Conservation (phyloP, 2,888 invertebrate genomes). For the Napeogenes sylphis region DNA sequence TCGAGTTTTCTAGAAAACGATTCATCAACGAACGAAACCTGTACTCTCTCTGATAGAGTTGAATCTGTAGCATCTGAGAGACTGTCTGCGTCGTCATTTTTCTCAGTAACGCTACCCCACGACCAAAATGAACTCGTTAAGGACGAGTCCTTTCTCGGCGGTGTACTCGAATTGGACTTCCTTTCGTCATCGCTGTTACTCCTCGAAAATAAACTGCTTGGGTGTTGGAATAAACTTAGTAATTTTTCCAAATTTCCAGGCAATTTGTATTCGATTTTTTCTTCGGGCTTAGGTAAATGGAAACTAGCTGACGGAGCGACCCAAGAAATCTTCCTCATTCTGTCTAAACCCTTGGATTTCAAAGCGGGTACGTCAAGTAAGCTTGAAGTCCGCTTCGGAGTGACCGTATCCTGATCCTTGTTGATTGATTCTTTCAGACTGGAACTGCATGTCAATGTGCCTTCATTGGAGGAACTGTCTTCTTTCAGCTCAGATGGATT, state of each 20-base stretch:
- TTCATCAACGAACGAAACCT: slow-evolving; percentile 69
- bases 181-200: slow-evolving; percentile 60
- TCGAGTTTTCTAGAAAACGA: slow-evolving; percentile 68
- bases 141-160: slow-evolving; percentile 67
- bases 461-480: slow-evolving; percentile 70
- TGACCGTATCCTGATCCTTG: slow-evolving; percentile 54
- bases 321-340: slow-evolving; percentile 80
- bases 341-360: slow-evolving; percentile 60
- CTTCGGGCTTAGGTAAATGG: slow-evolving; percentile 59
- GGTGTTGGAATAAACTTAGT: slow-evolving; percentile 81
- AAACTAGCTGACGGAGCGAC: slow-evolving; percentile 73
- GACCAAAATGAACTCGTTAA: slow-evolving; percentile 71
- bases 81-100: slow-evolving; percentile 50
- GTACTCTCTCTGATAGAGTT: slow-evolving; percentile 67
- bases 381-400: slow-evolving; percentile 65
- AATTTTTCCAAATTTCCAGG: slow-evolving; percentile 81
- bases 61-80: slow-evolving; percentile 67
- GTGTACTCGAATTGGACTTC: slow-evolving; percentile 60
- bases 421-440: slow-evolving; percentile 59
- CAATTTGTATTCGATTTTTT: slow-evolving; percentile 56
- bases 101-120: slow-evolving; percentile 63
- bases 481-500: slow-evolving; percentile 61
- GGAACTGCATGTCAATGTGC: slow-evolving; percentile 69
- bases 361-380: slow-evolving; percentile 67
- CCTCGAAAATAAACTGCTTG: slow-evolving; percentile 79